phyloP scores from a whole-genome alignment of 2,113 vertebrate species.

The Erinaceus europaeus region DNA sequence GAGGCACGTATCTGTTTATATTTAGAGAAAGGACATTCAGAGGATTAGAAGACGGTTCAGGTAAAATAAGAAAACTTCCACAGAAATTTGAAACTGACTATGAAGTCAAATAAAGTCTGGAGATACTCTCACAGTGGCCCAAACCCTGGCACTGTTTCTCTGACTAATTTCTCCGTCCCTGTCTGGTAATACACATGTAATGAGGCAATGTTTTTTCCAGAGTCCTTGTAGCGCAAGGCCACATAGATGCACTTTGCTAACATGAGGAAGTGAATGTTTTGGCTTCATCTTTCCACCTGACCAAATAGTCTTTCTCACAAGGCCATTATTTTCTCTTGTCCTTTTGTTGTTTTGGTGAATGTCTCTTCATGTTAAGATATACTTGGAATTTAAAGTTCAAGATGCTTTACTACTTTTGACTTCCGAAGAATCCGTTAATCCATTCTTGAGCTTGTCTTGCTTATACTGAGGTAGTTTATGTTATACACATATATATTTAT shows the following conservation, averaged over 20 bases:
- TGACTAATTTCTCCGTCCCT: neutral
- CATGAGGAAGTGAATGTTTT: neutral
- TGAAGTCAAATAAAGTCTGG: neutral
- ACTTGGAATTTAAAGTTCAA: conserved; percentile 42
- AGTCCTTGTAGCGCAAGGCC: neutral
- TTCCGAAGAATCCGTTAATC: neutral
- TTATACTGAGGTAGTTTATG: neutral
- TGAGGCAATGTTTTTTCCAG: neutral
- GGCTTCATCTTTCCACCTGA: neutral
- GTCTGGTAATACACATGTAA: neutral
- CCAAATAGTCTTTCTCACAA: conserved; percentile 25
- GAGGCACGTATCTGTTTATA: too few species aligned
- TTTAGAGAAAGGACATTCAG: neutral
- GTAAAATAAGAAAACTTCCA: neutral
- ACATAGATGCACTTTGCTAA: neutral
- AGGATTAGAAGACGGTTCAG: neutral
- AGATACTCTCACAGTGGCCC: neutral
- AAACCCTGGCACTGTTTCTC: neutral
- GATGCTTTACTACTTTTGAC: neutral
- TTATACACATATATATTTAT: neutral
- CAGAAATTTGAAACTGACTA: neutral
- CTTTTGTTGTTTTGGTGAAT: neutral
- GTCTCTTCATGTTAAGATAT: conserved; percentile 12
- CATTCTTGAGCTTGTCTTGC: neutral
- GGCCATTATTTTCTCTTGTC: conserved; percentile 31